Evolutionary conservation across 2,797 vertebrate species (phyloP), one percentile per base, ranked within the genome.

Genomic region (Lophius americanus): DNA sequence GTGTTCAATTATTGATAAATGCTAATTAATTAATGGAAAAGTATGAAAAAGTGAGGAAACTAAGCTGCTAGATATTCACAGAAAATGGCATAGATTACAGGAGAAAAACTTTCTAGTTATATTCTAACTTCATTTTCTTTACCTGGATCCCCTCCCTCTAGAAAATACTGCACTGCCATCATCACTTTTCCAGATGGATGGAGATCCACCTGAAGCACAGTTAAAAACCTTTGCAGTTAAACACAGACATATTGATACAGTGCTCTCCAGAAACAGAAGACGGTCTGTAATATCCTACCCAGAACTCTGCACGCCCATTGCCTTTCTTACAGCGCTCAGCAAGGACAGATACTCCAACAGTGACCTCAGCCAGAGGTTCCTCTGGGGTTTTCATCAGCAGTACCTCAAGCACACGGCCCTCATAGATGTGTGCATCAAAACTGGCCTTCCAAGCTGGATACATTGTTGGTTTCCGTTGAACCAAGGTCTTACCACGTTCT

Each of bases 391-490:
- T 96, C 98, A 99, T 99, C 77, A 99, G 94, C 68, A 98, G 91
- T 1, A 99, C 93, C 91, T 99, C 98, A 47, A 99, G 95, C 57
- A 99, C 98, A 0, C 98, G 95, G 3, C 98, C 98, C 85, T 99
- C 98, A 0, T 97, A 96, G 85, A 99, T 97, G 82, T 99, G 98
- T 1, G 98, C 98, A 0, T 99, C 98, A 39, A 99, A 99, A 1
- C 92, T 91, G 0, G 96, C 91, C 75, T 97, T 97, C 98, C 98
- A 99, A 33, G 96, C 96, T 0, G 98, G 98, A 64, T 95, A 99
- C 98, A 99, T 98, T 52, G 98, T 99, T 7, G 98, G 97, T 72
- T 98, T 99, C 90, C 86, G 95, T 90, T 99, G 98, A 53, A 99
- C 89, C 73, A 99, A 88, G 0, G 98, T 98, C 89, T 99, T 99